Conservation (phyloP, 2,113 vertebrate genomes). For the Salvator merianae region DNA sequence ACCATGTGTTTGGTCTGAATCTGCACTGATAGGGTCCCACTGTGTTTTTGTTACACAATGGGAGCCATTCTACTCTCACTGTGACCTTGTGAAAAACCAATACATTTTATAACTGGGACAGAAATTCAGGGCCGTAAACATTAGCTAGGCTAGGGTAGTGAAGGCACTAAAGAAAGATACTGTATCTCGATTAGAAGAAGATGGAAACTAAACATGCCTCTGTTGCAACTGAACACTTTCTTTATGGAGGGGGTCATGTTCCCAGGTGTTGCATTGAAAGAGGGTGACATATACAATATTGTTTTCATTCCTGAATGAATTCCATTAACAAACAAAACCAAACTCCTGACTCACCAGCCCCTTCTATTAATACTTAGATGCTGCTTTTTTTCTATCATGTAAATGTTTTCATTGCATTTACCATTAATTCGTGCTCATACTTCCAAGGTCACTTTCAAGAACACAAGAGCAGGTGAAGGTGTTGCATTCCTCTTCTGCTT, state of each 20-base stretch:
- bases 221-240: conserved; percentile 14
- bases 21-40: no score
- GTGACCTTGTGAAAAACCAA: conserved; percentile 30
- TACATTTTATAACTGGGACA: conserved; percentile 45
- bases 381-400: conserved; percentile 35
- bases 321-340: conserved; percentile 51
- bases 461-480: no score
- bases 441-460: no score
- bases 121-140: not conserved
- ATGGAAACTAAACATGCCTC: conserved; percentile 43
- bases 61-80: not conserved
- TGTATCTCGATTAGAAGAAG: conserved; percentile 21
- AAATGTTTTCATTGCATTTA: conserved; percentile 41
- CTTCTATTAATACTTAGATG: conserved; percentile 20
- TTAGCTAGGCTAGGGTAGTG: conserved; percentile 50
- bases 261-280: not conserved
- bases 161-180: conserved; percentile 43
- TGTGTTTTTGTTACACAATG: no score
- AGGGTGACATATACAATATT: conserved; percentile 16
- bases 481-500: no score
- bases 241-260: conserved; percentile 26
- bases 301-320: conserved; percentile 30
- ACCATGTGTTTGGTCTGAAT: no score
- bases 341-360: not conserved
- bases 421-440: conserved; percentile 30